Evolutionary conservation across 2,113 vertebrate species (phyloP), one percentile per base, ranked within the genome.

Genomic region (Indicator maculatus): DNA sequence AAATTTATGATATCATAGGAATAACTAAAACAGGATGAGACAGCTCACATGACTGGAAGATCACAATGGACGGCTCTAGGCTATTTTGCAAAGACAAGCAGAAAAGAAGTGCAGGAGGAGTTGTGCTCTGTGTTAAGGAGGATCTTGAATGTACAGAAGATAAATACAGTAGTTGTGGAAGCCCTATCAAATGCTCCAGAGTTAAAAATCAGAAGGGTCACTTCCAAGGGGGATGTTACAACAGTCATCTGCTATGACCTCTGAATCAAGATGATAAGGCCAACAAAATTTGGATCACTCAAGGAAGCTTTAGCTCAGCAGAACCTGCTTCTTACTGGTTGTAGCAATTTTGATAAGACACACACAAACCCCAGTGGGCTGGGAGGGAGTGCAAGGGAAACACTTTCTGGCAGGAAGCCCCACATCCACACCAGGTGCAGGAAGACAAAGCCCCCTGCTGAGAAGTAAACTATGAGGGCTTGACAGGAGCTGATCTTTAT

Each of bases 121-220:
- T 66, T 10, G 2, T 8, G 5, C 5, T 30, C 11, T 61, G 8
- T 33, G 23, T 79, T 73, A 59, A 30, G 33, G 15, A 65, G 41
- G 39, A 65, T 8, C 4, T 50, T 58, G 9, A 79, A 64, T 19
- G 8, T 47, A n/a, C 7, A 64, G n/a, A 64, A 56, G 4, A 64
- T 28, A 71, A 12, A 31, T 55, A 70, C 0, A 1, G n/a, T 0
- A 2, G 47, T 16, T 63, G 21, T 15, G 26, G 45, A 55, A 53
- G 16, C 4, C 26, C 9, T 45, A 9, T 55, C 1, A 0, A 36
- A 63, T 36, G 26, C 8, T 36, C 33, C 80, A 44, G 9, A 12
- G 20, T 59, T 20, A 59, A 30, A 41, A 52, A 47, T 58, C 53
- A 45, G 45, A 45, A 16, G 16, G 45, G 45, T 45, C 45, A 47